Percentiles rank a stretch among this genome's conserved stretches.
phyloP scores from a whole-genome alignment of 2,888 invertebrate species.

The Elgonia sp. region DNA sequence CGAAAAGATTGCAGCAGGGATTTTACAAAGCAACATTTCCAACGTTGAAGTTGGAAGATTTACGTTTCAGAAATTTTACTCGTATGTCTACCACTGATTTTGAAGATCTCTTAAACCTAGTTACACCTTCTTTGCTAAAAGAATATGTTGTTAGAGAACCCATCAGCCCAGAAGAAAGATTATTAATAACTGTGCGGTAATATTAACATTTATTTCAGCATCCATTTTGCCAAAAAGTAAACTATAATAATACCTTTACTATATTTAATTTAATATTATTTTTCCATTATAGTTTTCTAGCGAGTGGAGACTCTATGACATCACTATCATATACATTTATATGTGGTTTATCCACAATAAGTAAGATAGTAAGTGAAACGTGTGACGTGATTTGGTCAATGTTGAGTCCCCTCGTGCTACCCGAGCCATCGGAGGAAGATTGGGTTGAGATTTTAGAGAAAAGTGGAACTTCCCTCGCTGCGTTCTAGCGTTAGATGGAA shows the following conservation, averaged over 20 bases:
- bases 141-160: constrained; percentile 11
- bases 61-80: too few species aligned
- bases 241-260: neutral
- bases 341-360: neutral
- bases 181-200: constrained; percentile 32
- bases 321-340: constrained; percentile 17
- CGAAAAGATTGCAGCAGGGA: too few species aligned
- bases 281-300: constrained; percentile 15
- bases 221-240: neutral
- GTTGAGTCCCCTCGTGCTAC: neutral
- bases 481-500: constrained; percentile 18
- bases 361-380: neutral
- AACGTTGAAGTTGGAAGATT: too few species aligned
- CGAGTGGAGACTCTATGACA: constrained; percentile 5
- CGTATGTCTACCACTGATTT: too few species aligned
- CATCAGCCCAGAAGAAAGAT: constrained; percentile 25
- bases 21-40: too few species aligned
- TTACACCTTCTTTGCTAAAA: neutral
- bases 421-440: neutral
- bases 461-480: constrained; percentile 40
- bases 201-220: neutral
- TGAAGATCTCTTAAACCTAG: too few species aligned
- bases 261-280: neutral
- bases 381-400: neutral
- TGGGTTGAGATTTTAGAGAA: neutral